A percentile compares a stretch with the other conserved stretches of the same genome.
Evolutionary conservation across 1,140 invertebrate genomes (phyloP).

Genomic region (Sminthurides bifidus): DNA sequence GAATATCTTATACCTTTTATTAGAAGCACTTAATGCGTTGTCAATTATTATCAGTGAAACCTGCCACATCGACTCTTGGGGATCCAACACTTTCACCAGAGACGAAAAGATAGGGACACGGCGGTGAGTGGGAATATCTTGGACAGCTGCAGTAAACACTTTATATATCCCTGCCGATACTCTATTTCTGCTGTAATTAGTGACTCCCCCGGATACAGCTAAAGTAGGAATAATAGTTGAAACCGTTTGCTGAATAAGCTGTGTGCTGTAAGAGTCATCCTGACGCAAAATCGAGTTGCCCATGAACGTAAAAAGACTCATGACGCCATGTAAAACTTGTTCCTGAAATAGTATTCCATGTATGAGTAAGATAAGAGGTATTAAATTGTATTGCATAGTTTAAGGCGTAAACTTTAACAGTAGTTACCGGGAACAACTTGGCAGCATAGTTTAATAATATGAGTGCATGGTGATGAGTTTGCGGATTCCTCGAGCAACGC

Average conservation of each 20-base stretch:
- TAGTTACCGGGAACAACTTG: conserved; percentile 48
- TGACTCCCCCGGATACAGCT: conserved; percentile 38
- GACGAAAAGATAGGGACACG: conserved; percentile 65
- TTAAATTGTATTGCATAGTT: too few species aligned
- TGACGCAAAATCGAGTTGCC: conserved; percentile 77
- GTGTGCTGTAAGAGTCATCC: conserved; percentile 86
- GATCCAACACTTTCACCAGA: conserved; percentile 56
- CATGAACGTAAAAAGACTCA: conserved; percentile 93
- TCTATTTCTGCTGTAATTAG: conserved; percentile 1
- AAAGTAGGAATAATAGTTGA: conserved; percentile 80
- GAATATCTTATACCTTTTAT: conserved; percentile 55
- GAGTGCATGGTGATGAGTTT: conserved; percentile 84
- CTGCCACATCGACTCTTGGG: conserved; percentile 57
- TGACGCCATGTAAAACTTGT: conserved; percentile 76
- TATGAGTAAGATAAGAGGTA: too few species aligned
- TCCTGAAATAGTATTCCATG: conserved; percentile 39
- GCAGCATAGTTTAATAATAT: conserved; percentile 65
- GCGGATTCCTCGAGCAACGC: conserved; percentile 76
- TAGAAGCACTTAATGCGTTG: conserved; percentile 25
- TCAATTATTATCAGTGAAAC: conserved; percentile 35
- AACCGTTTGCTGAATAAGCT: conserved; percentile 80
- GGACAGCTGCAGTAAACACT: conserved; percentile 75
- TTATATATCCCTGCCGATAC: conserved; percentile 53
- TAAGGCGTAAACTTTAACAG: background rate
- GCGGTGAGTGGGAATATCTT: conserved; percentile 81